These are phyloP conservation scores for Solenopsis invicta DNA, from an alignment of 1,140 invertebrate species.

Conservation along the genomic window DNA sequence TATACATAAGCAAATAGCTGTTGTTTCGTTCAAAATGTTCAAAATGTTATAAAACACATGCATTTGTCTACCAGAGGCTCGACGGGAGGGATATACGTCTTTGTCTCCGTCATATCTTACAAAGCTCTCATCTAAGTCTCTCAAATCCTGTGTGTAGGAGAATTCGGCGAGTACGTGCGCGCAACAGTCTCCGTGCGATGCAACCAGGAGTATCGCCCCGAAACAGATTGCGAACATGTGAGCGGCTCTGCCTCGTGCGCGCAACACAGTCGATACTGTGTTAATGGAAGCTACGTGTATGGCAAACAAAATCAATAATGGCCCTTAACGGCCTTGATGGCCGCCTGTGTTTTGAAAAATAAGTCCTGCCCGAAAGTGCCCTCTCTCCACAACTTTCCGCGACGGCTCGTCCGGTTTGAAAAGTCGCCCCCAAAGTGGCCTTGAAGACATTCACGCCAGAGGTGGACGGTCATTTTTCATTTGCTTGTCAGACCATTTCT, in stretches of 20 bases:
- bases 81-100: not conserved
- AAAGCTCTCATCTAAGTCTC: not conserved
- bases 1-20: not conserved
- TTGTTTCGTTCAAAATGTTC: conserved; percentile 7
- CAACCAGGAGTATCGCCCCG: not conserved
- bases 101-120: conserved; percentile 17
- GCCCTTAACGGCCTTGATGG: conserved; percentile 26
- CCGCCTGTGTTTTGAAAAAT: conserved; percentile 37
- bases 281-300: conserved; percentile 27
- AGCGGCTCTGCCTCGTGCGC: conserved; percentile 10
- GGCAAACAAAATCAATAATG: conserved; percentile 48
- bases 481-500: conserved; percentile 25
- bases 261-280: conserved; percentile 20
- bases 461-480: conserved; percentile 51
- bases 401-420: not conserved
- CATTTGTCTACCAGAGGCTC: not conserved
- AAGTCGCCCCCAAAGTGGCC: conserved; percentile 5
- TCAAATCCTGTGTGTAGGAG: not conserved
- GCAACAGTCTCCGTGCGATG: conserved; percentile 18
- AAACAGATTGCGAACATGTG: conserved; percentile 29
- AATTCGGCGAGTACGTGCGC: conserved; percentile 11
- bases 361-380: not conserved
- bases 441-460: not conserved
- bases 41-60: conserved; percentile 6
- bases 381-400: conserved; percentile 18